Evolutionary conservation across 1,140 invertebrate genomes (phyloP).

Genomic region (Caenorhabditis remanei): DNA sequence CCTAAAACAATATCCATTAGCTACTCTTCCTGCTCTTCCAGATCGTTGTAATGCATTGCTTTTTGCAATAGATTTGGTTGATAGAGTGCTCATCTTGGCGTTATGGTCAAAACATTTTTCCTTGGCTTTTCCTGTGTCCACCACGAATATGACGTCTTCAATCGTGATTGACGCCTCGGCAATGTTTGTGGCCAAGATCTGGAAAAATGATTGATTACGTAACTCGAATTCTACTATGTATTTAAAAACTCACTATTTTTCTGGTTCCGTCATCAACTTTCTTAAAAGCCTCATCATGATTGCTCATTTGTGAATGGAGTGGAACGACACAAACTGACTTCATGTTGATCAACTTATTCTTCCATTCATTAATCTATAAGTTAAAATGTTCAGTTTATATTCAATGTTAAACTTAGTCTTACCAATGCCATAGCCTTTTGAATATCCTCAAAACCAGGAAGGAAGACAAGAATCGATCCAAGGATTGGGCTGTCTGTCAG

Average conservation of each 20-base stretch:
- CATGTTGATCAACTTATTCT: neutral
- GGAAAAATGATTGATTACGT: conserved; percentile 62
- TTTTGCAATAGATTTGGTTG: conserved; percentile 79
- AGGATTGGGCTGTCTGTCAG: conserved; percentile 68
- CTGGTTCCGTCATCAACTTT: conserved; percentile 81
- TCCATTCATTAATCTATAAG: conserved; percentile 68
- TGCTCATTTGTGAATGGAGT: conserved; percentile 84
- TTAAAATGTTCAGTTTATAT: neutral
- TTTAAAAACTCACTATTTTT: conserved; percentile 83
- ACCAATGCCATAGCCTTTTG: conserved; percentile 81
- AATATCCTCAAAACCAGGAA: conserved; percentile 95
- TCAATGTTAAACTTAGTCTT: too few species aligned
- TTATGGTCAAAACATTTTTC: conserved; percentile 82
- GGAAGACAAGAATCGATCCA: conserved; percentile 89
- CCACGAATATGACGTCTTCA: conserved; percentile 88
- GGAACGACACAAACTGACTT: conserved; percentile 79
- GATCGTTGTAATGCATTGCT: conserved; percentile 80
- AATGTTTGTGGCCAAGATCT: conserved; percentile 91
- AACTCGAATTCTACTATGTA: neutral
- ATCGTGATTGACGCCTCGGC: conserved; percentile 94
- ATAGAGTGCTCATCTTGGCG: conserved; percentile 78
- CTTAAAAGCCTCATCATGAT: conserved; percentile 87
- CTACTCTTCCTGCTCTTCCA: conserved; percentile 86
- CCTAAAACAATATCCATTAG: conserved; percentile 82
- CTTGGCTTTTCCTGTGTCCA: conserved; percentile 91